A percentile compares a stretch with the other conserved stretches of the same genome.
Evolutionary conservation across 2,113 vertebrate species (phyloP).

Genomic region (Stictonetta naevosa): DNA sequence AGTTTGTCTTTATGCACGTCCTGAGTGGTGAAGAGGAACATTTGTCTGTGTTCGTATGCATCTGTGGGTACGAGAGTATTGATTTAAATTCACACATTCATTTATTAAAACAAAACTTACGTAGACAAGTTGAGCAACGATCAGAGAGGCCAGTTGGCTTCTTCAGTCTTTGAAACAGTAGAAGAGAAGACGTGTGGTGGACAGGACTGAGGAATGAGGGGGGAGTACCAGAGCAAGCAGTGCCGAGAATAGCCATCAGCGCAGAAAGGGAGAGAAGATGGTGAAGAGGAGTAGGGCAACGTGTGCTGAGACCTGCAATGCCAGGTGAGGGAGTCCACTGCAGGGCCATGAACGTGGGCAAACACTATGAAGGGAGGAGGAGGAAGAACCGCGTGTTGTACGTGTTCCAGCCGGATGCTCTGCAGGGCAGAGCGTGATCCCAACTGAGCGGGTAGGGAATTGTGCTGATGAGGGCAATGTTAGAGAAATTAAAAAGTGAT

Average conservation of each 20-base stretch:
- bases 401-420: neutral
- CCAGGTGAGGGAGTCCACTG: neutral
- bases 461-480: neutral
- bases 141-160: neutral
- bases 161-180: neutral
- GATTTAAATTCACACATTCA: neutral
- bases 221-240: neutral
- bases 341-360: neutral
- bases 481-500: neutral
- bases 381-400: neutral
- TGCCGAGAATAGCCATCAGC: neutral
- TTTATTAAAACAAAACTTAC: neutral
- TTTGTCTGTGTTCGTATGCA: neutral
- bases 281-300: neutral
- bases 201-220: neutral
- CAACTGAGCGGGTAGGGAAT: neutral
- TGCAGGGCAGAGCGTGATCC: neutral
- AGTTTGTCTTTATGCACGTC: neutral
- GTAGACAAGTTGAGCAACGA: neutral
- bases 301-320: neutral
- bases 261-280: neutral
- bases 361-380: neutral
- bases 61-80: neutral
- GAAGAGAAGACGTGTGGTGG: neutral
- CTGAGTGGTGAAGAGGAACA: neutral